These are phyloP conservation scores for Rattus rattus DNA, from an alignment of 2,113 vertebrate species.

Conservation along the genomic window DNA sequence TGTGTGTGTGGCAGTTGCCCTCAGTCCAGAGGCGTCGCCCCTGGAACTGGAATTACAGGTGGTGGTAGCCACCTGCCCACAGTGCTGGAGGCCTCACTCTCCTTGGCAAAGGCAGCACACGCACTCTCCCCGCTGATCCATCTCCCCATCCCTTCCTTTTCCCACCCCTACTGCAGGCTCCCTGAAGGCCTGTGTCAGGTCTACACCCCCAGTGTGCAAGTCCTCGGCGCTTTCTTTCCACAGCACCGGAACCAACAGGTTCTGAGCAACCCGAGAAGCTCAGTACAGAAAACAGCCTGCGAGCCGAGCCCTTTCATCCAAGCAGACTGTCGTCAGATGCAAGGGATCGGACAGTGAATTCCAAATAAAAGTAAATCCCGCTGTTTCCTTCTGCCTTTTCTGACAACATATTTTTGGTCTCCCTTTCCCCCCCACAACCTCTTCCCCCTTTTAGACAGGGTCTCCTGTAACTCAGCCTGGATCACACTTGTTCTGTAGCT, in stretches of 20 bases:
- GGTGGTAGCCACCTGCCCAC: neutral
- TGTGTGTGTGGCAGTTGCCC: neutral
- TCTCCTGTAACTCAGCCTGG: neutral
- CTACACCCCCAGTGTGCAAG: rapidly evolving
- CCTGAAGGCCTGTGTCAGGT: neutral
- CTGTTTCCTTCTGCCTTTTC: neutral
- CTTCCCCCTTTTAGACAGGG: neutral
- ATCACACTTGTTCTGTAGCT: neutral
- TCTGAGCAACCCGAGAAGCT: neutral
- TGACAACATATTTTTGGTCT: neutral
- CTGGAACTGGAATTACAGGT: neutral
- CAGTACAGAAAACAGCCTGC: neutral
- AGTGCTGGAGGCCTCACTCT: neutral
- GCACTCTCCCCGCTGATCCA: too few relatives aligned
- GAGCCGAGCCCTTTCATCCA: neutral
- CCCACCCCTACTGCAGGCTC: neutral
- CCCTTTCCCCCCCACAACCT: neutral
- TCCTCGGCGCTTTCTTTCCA: neutral
- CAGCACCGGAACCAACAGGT: rapidly evolving
- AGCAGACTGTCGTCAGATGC: neutral
- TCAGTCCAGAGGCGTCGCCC: neutral
- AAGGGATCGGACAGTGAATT: neutral
- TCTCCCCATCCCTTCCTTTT: neutral
- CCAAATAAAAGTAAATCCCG: neutral
- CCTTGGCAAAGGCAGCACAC: neutral